Evolutionary conservation across 2,888 invertebrate species (phyloP), one percentile per base, ranked within the genome.

Genomic region (Heterodera filipjevi): DNA sequence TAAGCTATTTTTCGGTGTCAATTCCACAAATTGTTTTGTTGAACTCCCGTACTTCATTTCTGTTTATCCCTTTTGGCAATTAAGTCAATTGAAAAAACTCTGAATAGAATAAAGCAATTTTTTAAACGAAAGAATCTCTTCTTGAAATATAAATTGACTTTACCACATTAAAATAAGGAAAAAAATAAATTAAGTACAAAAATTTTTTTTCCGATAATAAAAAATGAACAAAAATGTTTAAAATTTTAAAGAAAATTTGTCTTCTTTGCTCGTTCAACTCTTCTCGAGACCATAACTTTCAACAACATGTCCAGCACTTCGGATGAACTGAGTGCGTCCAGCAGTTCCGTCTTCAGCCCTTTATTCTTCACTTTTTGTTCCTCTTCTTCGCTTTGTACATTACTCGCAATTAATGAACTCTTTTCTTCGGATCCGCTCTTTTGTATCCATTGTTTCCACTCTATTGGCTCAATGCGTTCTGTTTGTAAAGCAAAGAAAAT

Each of bases 291-390:
- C 66, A 59, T 27, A 49, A 73, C 73, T 16, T 75, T 3, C 30
- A 75, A 8, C 46, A 75, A 46, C n/a, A 33, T 32, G 68, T 66
- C 19, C 30, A 75, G 30, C 39, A 75, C 75, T 59, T 75, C 30
- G 68, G 75, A 30, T 2, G 75, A 75, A 5, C 44, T 30, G 27
- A 75, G 19, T 27, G 75, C 75, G 0, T 75, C 75, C 44, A 75
- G 59, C 46, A 75, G 32, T 35, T 75, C 75, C 30, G 10, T 33
- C 33, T 75, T 75, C 10, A 75, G 46, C 14, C n/a, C n/a, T 8
- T 75, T 59, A 16, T 14, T 5, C 30, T 2, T 14, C 27, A 30
- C 22, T 30, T 6, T 27, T n/a, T 22, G n/a, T 14, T 46, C 16
- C 14, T 74, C 27, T 2, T 12, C 35, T n/a, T 33, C 68, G 68